These are phyloP conservation scores for Tenthredo amoena DNA, from an alignment of 2,888 invertebrate species.

Conservation along the genomic window DNA sequence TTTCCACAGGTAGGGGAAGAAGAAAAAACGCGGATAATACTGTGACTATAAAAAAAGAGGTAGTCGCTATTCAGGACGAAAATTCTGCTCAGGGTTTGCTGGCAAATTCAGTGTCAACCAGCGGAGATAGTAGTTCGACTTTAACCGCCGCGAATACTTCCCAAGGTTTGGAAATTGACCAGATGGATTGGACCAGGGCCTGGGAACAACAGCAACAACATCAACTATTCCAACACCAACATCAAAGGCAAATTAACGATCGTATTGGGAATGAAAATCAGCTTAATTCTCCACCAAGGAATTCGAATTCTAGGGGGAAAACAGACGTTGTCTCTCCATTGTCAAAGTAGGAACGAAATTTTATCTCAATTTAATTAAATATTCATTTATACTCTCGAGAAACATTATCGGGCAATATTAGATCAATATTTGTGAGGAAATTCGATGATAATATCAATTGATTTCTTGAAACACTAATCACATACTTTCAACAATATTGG, in stretches of 20 bases:
- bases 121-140: conserved; percentile 61
- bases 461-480: not conserved
- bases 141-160: conserved; percentile 59
- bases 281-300: conserved; percentile 68
- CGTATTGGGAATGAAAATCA: conserved; percentile 61
- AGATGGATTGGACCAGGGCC: conserved; percentile 71
- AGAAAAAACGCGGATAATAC: conserved; percentile 69
- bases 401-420: not conserved
- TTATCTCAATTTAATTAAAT: not conserved
- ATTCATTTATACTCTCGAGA: not conserved
- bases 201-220: conserved; percentile 66
- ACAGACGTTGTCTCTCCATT: conserved; percentile 69
- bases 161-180: conserved; percentile 68
- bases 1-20: conserved; percentile 70
- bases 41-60: conserved; percentile 61
- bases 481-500: not conserved
- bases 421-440: not conserved
- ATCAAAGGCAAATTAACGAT: conserved; percentile 61
- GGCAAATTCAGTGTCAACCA: conserved; percentile 58
- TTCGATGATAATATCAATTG: not conserved
- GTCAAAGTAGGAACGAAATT: conserved; percentile 66
- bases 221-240: conserved; percentile 61
- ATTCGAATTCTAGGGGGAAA: conserved; percentile 61
- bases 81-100: conserved; percentile 61
- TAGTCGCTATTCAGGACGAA: conserved; percentile 65